Conservation (phyloP, 2,888 invertebrate species). For the Biston stratarius region DNA sequence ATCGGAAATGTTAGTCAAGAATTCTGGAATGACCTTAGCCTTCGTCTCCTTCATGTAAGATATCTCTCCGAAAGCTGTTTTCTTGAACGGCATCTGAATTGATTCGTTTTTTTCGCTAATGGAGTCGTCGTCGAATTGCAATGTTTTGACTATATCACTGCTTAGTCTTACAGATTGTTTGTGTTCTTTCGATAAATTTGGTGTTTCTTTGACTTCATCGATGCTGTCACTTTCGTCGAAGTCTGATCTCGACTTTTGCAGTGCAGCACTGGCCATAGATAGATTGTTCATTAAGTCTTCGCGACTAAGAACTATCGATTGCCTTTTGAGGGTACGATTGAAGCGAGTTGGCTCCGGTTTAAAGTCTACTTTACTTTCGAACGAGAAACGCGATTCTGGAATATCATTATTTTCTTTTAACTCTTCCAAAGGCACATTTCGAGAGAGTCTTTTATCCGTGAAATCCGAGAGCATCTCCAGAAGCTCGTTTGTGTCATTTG, state of each 20-base stretch:
- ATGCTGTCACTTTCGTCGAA: constrained; percentile 55
- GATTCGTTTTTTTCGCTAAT: constrained; percentile 51
- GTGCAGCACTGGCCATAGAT: constrained; percentile 68
- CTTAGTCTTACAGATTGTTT: constrained; percentile 56
- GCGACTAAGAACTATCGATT: constrained; percentile 62
- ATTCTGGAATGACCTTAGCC: constrained; percentile 70
- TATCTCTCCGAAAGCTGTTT: constrained; percentile 66
- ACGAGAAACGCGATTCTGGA: constrained; percentile 30
- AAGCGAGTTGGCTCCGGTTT: constrained; percentile 36
- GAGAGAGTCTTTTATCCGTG: constrained; percentile 55
- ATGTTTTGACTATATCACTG: constrained; percentile 71
- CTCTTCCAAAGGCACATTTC: constrained; percentile 35
- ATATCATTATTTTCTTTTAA: constrained; percentile 38
- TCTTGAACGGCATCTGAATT: constrained; percentile 61
- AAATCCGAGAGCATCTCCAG: constrained; percentile 69
- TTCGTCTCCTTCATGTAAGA: constrained; percentile 61
- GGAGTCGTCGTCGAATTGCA: constrained; percentile 74
- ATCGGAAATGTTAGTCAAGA: constrained; percentile 66
- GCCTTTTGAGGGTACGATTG: constrained; percentile 48
- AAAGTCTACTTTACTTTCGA: constrained; percentile 47
- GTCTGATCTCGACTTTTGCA: constrained; percentile 62
- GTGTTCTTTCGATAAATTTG: constrained; percentile 16
- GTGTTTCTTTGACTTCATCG: constrained; percentile 51
- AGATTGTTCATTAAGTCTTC: constrained; percentile 69
- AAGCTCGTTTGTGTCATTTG: constrained; percentile 69